Evolutionary conservation across 2,113 vertebrate species (phyloP), one percentile per base, ranked within the genome.

Genomic region (Chionodraco myersi): DNA sequence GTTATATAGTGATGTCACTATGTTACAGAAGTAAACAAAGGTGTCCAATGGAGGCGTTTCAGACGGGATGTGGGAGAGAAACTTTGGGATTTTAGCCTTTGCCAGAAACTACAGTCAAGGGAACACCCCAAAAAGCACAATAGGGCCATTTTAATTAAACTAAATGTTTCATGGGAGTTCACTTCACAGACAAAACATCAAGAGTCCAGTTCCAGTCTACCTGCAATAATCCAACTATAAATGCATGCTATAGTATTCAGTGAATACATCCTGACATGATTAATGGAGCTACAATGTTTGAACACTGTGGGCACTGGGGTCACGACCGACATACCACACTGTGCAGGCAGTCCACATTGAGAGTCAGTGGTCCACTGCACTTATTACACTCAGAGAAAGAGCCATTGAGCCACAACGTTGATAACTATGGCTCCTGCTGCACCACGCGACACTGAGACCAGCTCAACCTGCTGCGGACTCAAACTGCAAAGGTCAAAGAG

Each of bases 401-500:
- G 74, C 48, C 64, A 74, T 54, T 82, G 81, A 92, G 85, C 80
- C 58, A 61, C 72, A 61, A 30, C 41, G 10, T 57, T 86, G 82
- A 88, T 89, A 85, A 85, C 72, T 68, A 30, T 56, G 26, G 56
- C 64, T 86, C 71, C 62, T 74, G 75, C 76, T 87, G 70, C 48
- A 72, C 30, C 65, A 82, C 3, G 41, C 61, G 62, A 77, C 79
- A 82, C 69, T 51, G 79, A 87, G 23, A 88, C 75, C 62, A 65
- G 79, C 77, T 87, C 76, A 74, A 23, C 65, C 54, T 68, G 61
- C 84, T 72, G 49, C 0, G 21, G 74, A 56, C 63, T 91, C 81
- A 67, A 75, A 86, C 87, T 80, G 81, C 80, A 79, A 92, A 91
- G 88, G 86, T 90, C 91, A 91, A 64, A 83, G 61, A 87, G 87